Evolutionary conservation across 2,113 vertebrate genomes (phyloP).

Genomic region (Loxodonta africana): DNA sequence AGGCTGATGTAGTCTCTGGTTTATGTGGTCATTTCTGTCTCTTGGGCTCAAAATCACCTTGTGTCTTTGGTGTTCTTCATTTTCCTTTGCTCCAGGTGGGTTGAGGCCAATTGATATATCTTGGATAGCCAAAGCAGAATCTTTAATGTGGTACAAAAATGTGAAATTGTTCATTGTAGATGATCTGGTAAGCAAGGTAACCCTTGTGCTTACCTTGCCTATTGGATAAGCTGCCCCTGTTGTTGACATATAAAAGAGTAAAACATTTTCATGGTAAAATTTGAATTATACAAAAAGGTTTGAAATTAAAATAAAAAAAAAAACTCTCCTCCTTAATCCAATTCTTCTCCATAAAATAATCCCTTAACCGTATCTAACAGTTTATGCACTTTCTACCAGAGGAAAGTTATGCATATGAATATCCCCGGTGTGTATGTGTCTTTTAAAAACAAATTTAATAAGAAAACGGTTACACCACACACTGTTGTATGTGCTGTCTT

Average conservation of each 20-base stretch:
- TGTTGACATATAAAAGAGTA: not conserved
- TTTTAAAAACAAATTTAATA: not conserved
- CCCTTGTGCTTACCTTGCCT: too few relatives aligned
- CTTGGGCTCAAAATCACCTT: too few relatives aligned
- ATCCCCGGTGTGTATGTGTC: not conserved
- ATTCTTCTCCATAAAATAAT: not conserved
- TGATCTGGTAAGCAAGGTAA: too few relatives aligned
- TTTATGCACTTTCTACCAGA: not conserved
- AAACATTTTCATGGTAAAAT: slow-evolving; percentile 17
- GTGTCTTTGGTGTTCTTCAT: too few relatives aligned
- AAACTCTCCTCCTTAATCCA: not conserved
- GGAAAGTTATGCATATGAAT: not conserved
- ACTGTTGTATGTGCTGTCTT: not conserved
- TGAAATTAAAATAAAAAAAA: not conserved
- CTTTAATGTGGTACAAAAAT: too few relatives aligned
- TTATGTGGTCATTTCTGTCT: too few relatives aligned
- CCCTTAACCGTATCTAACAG: not conserved
- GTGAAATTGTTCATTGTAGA: too few relatives aligned
- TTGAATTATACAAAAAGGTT: not conserved
- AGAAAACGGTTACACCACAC: not conserved
- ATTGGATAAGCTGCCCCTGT: too few relatives aligned
- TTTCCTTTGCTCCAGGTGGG: too few relatives aligned
- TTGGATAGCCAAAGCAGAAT: too few relatives aligned
- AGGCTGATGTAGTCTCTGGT: too few relatives aligned
- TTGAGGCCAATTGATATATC: too few relatives aligned